These are phyloP conservation scores for Chaetura pelagica DNA, from an alignment of 2,113 vertebrate genomes.

Conservation along the genomic window DNA sequence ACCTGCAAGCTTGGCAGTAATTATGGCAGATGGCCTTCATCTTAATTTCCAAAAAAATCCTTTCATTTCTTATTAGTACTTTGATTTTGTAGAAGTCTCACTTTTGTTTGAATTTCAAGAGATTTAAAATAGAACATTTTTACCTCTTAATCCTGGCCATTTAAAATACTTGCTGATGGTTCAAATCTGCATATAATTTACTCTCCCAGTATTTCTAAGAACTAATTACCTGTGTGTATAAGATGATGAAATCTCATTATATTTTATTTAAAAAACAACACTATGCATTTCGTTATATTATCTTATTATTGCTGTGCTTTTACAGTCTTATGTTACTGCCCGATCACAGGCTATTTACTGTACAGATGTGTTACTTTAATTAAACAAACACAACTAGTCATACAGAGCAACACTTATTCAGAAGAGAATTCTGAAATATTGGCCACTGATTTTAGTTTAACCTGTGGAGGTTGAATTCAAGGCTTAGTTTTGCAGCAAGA, in stretches of 20 bases:
- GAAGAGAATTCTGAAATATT: constrained; percentile 10
- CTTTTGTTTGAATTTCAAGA: constrained; percentile 65
- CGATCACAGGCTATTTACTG: constrained; percentile 73
- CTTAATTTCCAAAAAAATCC: neutral
- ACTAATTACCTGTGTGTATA: constrained; percentile 81
- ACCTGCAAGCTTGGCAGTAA: neutral
- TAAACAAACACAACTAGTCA: constrained; percentile 79
- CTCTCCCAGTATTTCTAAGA: constrained; percentile 75
- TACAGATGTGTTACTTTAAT: constrained; percentile 81
- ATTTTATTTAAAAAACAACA: constrained; percentile 75
- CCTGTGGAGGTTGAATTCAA: neutral
- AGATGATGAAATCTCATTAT: constrained; percentile 82
- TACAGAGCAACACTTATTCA: constrained; percentile 67
- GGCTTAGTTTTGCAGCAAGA: neutral
- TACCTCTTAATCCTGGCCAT: constrained; percentile 46
- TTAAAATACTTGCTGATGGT: constrained; percentile 79
- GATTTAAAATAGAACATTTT: constrained; percentile 49
- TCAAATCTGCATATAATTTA: constrained; percentile 80
- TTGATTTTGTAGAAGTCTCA: neutral
- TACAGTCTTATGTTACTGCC: constrained; percentile 76
- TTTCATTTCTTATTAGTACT: constrained; percentile 9
- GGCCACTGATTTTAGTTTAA: neutral
- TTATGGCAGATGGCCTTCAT: neutral
- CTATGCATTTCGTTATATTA: constrained; percentile 80
- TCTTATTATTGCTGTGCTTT: constrained; percentile 78